Conservation (phyloP, 2,888 invertebrate species). For the Lithophane semibrunnea region DNA sequence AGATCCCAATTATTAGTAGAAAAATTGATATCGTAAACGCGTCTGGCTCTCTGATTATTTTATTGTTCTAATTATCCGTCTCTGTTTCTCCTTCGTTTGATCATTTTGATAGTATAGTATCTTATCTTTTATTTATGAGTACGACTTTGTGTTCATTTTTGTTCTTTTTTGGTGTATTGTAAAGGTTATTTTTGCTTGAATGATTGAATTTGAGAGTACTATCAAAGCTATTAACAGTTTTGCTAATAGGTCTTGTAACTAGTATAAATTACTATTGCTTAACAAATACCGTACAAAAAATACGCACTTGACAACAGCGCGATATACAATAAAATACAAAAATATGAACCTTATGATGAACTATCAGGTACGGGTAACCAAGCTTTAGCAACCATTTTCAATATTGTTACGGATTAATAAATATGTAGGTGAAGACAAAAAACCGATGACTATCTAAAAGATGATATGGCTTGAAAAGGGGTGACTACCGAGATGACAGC, state of each 20-base stretch:
- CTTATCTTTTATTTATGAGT: conserved; percentile 26
- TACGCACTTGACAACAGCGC: neutral
- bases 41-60: conserved; percentile 49
- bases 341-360: neutral
- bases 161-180: neutral
- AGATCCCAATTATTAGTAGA: conserved; percentile 54
- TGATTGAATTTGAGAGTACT: neutral
- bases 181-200: neutral
- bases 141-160: conserved; percentile 24
- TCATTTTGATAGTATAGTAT: conserved; percentile 19
- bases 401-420: neutral
- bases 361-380: neutral
- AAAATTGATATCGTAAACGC: conserved; percentile 47
- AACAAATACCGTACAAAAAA: neutral
- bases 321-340: neutral
- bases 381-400: neutral
- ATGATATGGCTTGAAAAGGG: neutral
- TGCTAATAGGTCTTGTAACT: neutral
- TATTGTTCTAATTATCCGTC: conserved; percentile 55
- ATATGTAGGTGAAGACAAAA: neutral
- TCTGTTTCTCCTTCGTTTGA: conserved; percentile 30
- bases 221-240: neutral
- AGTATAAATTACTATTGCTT: neutral
- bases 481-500: neutral
- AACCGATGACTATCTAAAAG: neutral